Conservation (phyloP, 2,888 invertebrate species). For the Desoria tigrina region DNA sequence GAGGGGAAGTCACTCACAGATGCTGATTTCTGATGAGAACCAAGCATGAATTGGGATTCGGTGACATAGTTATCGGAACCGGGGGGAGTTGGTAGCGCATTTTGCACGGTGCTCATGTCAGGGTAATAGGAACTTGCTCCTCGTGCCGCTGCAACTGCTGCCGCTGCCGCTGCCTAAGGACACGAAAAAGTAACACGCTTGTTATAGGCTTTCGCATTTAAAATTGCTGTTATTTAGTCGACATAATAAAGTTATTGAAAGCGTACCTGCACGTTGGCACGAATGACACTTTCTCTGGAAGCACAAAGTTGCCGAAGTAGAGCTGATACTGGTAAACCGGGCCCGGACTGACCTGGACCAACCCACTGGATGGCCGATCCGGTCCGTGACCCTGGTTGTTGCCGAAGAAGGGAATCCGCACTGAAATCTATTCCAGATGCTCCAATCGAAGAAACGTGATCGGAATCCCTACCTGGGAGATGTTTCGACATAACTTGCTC, state of each 20-base stretch:
- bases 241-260: background rate
- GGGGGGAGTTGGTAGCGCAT: conserved; percentile 84
- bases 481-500: conserved; percentile 97
- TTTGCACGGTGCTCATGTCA: conserved; percentile 57
- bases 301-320: conserved; percentile 86
- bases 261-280: conserved; percentile 72
- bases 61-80: conserved; percentile 71
- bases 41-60: conserved; percentile 60
- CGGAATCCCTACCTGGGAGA: conserved; percentile 59
- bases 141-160: conserved; percentile 56
- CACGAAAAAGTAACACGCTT: conserved; percentile 6
- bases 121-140: conserved; percentile 58
- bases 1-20: conserved; percentile 56
- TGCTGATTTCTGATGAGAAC: conserved; percentile 50
- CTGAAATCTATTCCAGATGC: conserved; percentile 73
- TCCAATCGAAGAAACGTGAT: conserved; percentile 62
- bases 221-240: too few relatives aligned
- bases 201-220: too few relatives aligned
- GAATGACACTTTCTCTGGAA: conserved; percentile 90
- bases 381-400: conserved; percentile 50
- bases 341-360: conserved; percentile 53
- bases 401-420: conserved; percentile 76
- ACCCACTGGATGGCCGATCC: conserved; percentile 73
- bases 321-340: conserved; percentile 78
- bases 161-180: conserved; percentile 53